A percentile compares a stretch with the other conserved stretches of the same genome.
These are phyloP conservation scores for Progne subis DNA, from an alignment of 2,113 vertebrate genomes.

Conservation along the genomic window DNA sequence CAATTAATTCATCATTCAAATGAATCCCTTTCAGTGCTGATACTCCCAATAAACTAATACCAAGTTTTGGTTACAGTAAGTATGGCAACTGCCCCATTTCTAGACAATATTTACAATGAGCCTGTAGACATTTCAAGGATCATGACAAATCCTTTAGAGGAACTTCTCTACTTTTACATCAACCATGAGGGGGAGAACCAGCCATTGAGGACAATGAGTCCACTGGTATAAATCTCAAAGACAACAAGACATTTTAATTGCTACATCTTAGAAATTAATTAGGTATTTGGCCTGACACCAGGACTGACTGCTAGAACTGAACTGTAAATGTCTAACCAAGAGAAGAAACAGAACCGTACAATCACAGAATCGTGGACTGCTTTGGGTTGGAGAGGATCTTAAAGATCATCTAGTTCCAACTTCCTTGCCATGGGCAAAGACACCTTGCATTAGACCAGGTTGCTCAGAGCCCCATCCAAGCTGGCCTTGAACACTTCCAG, in stretches of 20 bases:
- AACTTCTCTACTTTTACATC: background rate
- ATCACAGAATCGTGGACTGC: background rate
- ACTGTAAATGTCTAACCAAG: background rate
- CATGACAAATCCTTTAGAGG: background rate
- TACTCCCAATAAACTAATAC: background rate
- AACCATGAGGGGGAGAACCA: background rate
- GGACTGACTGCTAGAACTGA: background rate
- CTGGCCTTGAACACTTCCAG: background rate
- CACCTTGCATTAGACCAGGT: background rate
- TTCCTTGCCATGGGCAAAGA: background rate
- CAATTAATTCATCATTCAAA: background rate
- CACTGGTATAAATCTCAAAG: background rate
- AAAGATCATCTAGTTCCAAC: background rate
- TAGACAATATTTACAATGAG: background rate
- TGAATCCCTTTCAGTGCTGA: background rate
- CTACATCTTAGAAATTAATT: background rate
- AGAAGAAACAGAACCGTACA: background rate
- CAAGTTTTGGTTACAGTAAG: background rate
- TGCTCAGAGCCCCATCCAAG: background rate
- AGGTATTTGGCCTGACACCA: background rate
- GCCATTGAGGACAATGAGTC: background rate
- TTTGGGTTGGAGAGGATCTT: background rate
- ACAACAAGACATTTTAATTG: background rate
- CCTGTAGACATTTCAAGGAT: background rate
- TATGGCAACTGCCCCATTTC: background rate